Conservation (phyloP, 2,888 invertebrate species). For the Ichneumoninae sp. region DNA sequence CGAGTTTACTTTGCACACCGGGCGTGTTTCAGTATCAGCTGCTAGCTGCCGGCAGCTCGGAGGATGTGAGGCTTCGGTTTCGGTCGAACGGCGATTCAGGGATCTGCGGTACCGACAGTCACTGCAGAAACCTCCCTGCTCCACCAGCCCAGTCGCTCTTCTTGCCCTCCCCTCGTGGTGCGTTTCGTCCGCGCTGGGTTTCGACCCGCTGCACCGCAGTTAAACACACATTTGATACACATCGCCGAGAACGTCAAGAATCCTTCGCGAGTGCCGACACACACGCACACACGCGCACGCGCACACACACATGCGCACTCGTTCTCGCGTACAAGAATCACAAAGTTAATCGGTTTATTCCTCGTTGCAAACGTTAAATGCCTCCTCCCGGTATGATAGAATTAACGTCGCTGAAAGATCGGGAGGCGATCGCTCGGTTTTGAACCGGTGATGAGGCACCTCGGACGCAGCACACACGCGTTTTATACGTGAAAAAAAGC, state of each 20-base stretch:
- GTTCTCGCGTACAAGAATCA: slow-evolving; percentile 36
- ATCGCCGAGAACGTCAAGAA: slow-evolving; percentile 16
- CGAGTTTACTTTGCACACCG: background rate
- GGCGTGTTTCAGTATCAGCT: too few species aligned
- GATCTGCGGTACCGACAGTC: slow-evolving; percentile 15
- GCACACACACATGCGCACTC: slow-evolving; percentile 12
- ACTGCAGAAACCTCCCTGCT: slow-evolving; percentile 50
- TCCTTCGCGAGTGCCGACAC: slow-evolving; percentile 12
- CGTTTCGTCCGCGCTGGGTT: slow-evolving; percentile 18
- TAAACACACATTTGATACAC: slow-evolving; percentile 24
- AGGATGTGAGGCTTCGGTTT: too few species aligned
- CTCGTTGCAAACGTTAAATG: slow-evolving; percentile 49
- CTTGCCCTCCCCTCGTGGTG: slow-evolving; percentile 41
- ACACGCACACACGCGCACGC: background rate
- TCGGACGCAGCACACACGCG: slow-evolving; percentile 59
- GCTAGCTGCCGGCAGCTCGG: too few species aligned
- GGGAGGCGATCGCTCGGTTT: slow-evolving; percentile 14
- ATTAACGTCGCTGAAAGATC: slow-evolving; percentile 5
- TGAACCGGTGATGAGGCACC: slow-evolving; percentile 64
- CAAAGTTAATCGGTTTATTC: slow-evolving; percentile 37
- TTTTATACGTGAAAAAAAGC: slow-evolving; percentile 62
- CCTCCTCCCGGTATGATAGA: slow-evolving; percentile 50
- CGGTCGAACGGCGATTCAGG: background rate
- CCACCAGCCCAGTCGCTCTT: slow-evolving; percentile 40
- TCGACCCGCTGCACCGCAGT: background rate